Conservation (phyloP, 2,888 invertebrate genomes). For the Drosophila diplacantha region DNA sequence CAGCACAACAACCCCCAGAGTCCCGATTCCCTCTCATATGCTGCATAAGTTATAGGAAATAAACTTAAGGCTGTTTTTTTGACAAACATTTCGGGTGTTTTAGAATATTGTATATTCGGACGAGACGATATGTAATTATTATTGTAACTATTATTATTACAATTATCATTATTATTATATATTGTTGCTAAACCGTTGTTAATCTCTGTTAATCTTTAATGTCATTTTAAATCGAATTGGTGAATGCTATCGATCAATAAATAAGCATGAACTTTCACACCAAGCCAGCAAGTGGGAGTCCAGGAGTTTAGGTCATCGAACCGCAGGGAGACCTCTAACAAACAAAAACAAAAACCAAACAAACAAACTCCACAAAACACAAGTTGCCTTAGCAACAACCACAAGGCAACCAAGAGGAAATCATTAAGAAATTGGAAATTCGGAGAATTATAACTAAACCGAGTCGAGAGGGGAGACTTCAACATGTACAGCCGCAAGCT, state of each 20-base stretch:
- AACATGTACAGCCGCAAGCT: constrained; percentile 72
- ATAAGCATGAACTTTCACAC: constrained; percentile 42
- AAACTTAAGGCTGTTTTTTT: constrained; percentile 71
- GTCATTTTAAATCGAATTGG: constrained; percentile 63
- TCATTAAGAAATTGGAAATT: background rate
- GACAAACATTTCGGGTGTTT: constrained; percentile 61
- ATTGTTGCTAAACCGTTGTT: constrained; percentile 67
- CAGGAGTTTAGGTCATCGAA: constrained; percentile 8
- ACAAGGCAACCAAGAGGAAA: constrained; percentile 26
- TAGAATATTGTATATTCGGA: constrained; percentile 63
- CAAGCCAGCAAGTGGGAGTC: background rate
- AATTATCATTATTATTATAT: constrained; percentile 60
- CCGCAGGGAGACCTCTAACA: background rate
- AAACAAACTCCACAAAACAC: constrained; percentile 17
- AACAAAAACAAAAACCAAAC: background rate
- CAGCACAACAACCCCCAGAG: background rate
- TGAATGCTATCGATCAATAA: constrained; percentile 46
- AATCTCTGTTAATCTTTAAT: constrained; percentile 53
- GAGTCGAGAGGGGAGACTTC: constrained; percentile 8
- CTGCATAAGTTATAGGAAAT: constrained; percentile 44
- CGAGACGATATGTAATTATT: constrained; percentile 55
- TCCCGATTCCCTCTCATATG: constrained; percentile 11
- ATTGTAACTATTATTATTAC: constrained; percentile 33
- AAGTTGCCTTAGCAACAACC: constrained; percentile 61
- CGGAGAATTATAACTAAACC: background rate